Base-by-base conservation (phyloP, 1,140 invertebrate genomes). In the Zaprionus ornatus region DNA sequence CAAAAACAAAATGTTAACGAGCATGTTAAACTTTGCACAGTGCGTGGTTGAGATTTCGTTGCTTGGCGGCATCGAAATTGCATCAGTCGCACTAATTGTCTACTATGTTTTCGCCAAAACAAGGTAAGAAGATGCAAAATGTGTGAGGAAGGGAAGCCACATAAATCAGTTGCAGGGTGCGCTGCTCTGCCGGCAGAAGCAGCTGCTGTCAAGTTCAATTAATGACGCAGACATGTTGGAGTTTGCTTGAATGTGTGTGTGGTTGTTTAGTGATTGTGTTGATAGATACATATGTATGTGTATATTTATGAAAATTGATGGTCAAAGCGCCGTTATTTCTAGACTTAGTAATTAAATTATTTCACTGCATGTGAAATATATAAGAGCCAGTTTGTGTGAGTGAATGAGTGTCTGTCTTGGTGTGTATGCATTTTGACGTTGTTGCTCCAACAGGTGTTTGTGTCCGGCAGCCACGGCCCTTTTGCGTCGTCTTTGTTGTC, bases 61-160 rank as follows among this genome's bases (percentile, higher is more conserved):
- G 76, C 80, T 92, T n/a, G 91, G 91, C 19, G 84, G 85, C 77
- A 82, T 92, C 50, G 91, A 92, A 79, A 90, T 82, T 57, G 86
- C 88, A 73, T 92, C 91, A 62, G 81, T 91, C 50, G 88, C 84
- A 54, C 77, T 92, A 29, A 79, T 92, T 73, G 70, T 92, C 17
- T 92, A 92, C 71, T 92, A 90, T 61, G 76, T 92, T 61, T 92
- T 90, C 69, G 86, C 91, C 35, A 92, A 91, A 70, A 92, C 91
- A 62, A 92, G 91, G 91, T 92, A 76, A 85, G 86, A 88, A 56
- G 37, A 17, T n/a, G n/a, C 12, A 27, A 23, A 42, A 9, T 23
- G 54, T 37, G n/a, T 29, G 52, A 13, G 59, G 68, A 61, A 75
- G 56, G 59, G 84, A 86, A 83, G 80, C 80, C 77, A 80, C 48